Conservation (phyloP, 1,140 invertebrate genomes). For the Ostrea edulis region DNA sequence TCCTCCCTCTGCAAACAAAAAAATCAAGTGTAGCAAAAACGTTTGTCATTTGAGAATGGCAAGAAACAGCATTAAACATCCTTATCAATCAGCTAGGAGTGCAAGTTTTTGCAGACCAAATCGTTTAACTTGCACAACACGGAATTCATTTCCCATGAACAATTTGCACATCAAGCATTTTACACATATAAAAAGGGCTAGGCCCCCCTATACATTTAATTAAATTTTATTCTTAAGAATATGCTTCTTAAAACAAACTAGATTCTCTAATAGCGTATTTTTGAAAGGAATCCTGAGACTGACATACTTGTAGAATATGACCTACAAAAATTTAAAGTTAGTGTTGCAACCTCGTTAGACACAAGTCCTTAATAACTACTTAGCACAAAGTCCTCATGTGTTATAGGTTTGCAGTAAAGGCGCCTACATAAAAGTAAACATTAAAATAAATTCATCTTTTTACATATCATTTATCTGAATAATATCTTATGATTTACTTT, state of each 20-base stretch:
- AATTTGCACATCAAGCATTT: neutral
- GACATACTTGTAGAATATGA: neutral
- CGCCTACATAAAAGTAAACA: too few relatives aligned
- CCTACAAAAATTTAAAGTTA: neutral
- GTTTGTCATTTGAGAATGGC: constrained; percentile 9
- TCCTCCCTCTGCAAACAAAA: constrained; percentile 11
- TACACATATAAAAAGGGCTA: neutral
- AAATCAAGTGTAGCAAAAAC: neutral
- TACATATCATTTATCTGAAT: neutral
- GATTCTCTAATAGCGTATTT: neutral
- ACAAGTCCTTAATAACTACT: neutral
- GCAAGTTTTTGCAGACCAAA: neutral
- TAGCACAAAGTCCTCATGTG: neutral
- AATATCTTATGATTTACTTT: neutral
- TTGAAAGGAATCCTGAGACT: too few relatives aligned
- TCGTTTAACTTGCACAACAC: neutral
- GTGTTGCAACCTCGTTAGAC: neutral
- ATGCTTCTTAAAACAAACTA: neutral
- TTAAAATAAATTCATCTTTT: too few relatives aligned
- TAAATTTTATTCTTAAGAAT: too few relatives aligned
- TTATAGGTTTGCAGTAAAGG: neutral
- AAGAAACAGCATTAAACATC: neutral
- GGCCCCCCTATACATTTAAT: too few relatives aligned
- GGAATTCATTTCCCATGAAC: constrained; percentile 2
- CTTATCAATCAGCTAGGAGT: constrained; percentile 6